phyloP scores from a whole-genome alignment of 2,888 invertebrate species.

The Dendrolimus pini region DNA sequence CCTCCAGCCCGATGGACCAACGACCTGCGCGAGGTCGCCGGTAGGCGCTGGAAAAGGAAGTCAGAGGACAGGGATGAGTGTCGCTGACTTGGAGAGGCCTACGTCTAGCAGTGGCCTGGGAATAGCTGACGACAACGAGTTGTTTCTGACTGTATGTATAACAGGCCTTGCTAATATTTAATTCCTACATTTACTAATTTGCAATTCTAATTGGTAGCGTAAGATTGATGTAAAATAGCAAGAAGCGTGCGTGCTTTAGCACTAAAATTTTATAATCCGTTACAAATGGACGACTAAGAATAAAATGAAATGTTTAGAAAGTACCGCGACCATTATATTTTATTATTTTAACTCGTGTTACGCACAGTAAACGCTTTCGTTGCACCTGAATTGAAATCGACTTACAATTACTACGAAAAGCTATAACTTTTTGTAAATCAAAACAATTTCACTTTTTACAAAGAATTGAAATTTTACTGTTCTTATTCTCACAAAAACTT shows the following conservation, averaged over 20 bases:
- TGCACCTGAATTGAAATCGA: constrained; percentile 46
- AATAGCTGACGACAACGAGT: too few relatives aligned
- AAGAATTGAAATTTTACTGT: too few relatives aligned
- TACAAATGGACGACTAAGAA: constrained; percentile 1
- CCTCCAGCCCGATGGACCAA: too few relatives aligned
- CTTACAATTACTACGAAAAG: constrained; percentile 35
- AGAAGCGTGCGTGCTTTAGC: not conserved
- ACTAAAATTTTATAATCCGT: not conserved
- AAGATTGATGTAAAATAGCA: constrained; percentile 1
- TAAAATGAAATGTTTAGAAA: constrained; percentile 39
- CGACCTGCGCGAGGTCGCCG: too few relatives aligned
- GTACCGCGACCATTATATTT: constrained; percentile 36
- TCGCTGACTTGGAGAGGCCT: too few relatives aligned
- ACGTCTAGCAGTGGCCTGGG: too few relatives aligned
- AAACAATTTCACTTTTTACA: constrained; percentile 16
- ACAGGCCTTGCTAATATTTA: constrained; percentile 5
- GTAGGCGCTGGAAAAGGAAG: too few relatives aligned
- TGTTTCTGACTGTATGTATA: constrained; percentile 8
- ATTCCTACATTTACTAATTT: constrained; percentile 13
- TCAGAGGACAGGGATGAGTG: too few relatives aligned
- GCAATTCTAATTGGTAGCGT: constrained; percentile 13
- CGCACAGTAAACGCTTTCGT: constrained; percentile 52
- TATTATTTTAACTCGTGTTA: constrained; percentile 48
- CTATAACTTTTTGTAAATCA: constrained; percentile 19
- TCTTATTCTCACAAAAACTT: too few relatives aligned